These are phyloP conservation scores for Eupithecia abbreviata DNA, from an alignment of 2,888 invertebrate genomes.

Conservation along the genomic window DNA sequence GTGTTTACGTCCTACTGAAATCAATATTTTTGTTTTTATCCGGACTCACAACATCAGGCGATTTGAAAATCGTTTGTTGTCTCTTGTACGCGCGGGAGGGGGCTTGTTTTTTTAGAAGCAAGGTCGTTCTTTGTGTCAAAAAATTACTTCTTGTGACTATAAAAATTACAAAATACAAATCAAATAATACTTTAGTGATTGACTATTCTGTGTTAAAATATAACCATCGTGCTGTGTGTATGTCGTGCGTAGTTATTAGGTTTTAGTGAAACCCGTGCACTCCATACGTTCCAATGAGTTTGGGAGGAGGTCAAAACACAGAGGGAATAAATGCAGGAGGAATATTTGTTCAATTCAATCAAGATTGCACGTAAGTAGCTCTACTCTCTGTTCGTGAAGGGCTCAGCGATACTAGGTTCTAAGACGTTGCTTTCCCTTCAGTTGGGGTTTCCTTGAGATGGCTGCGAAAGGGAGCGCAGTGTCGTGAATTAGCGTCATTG, in stretches of 20 bases:
- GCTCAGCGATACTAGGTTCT: slow-evolving; percentile 10
- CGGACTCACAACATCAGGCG: slow-evolving; percentile 18
- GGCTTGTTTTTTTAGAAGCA: slow-evolving; percentile 81
- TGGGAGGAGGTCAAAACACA: slow-evolving; percentile 88
- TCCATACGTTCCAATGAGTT: slow-evolving; percentile 91
- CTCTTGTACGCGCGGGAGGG: slow-evolving; percentile 65
- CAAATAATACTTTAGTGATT: slow-evolving; percentile 62
- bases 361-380: slow-evolving; percentile 96
- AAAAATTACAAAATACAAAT: slow-evolving; percentile 68
- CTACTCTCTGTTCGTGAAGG: slow-evolving; percentile 15
- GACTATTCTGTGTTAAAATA: slow-evolving; percentile 69
- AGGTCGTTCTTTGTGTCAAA: slow-evolving; percentile 87
- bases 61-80: slow-evolving; percentile 27
- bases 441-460: slow-evolving; percentile 33
- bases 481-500: slow-evolving; percentile 50
- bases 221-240: slow-evolving; percentile 67
- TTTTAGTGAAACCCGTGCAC: slow-evolving; percentile 65
- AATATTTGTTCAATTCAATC: slow-evolving; percentile 98
- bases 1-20: neutral
- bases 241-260: slow-evolving; percentile 66
- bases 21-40: slow-evolving; percentile 5
- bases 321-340: slow-evolving; percentile 92
- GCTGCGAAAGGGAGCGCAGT: slow-evolving; percentile 41
- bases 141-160: slow-evolving; percentile 76
- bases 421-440: slow-evolving; percentile 4